Conservation (phyloP, 2,797 vertebrate species). For the Echeneis naucrates region DNA sequence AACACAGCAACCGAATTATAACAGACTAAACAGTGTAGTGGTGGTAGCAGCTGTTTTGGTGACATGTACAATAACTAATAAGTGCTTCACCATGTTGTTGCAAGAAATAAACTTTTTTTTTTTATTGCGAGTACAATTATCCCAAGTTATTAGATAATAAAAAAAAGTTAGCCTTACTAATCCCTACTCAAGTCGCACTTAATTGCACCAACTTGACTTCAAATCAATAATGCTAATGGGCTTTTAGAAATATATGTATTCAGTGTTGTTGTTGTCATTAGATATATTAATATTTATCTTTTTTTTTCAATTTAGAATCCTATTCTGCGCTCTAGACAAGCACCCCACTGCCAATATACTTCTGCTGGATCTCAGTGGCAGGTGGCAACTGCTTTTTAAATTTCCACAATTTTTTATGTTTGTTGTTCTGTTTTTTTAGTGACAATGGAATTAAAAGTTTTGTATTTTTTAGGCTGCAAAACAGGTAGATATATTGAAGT, state of each 20-base stretch:
- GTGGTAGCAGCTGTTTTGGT: conserved; percentile 15
- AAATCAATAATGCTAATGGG: conserved; percentile 3
- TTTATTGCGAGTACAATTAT: neutral
- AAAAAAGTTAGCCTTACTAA: neutral
- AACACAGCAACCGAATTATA: conserved; percentile 15
- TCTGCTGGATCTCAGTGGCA: neutral
- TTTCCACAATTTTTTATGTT: conserved; percentile 18
- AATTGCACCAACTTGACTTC: neutral
- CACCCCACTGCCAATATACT: neutral
- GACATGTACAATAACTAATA: conserved; percentile 10
- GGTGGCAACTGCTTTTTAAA: neutral
- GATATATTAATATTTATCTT: conserved; percentile 9
- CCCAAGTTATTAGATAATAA: neutral
- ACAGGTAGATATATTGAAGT: neutral
- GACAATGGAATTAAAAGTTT: neutral
- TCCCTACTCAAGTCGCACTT: neutral
- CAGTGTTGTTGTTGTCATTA: neutral
- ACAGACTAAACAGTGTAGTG: neutral
- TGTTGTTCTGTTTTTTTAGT: no score
- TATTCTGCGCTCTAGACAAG: neutral
- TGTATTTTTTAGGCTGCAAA: neutral
- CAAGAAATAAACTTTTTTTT: neutral
- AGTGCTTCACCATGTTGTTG: conserved; percentile 2
- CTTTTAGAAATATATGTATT: neutral
- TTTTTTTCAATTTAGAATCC: neutral